Evolutionary conservation across 2,113 vertebrate species (phyloP).

Genomic region (Zosterops pallidus): DNA sequence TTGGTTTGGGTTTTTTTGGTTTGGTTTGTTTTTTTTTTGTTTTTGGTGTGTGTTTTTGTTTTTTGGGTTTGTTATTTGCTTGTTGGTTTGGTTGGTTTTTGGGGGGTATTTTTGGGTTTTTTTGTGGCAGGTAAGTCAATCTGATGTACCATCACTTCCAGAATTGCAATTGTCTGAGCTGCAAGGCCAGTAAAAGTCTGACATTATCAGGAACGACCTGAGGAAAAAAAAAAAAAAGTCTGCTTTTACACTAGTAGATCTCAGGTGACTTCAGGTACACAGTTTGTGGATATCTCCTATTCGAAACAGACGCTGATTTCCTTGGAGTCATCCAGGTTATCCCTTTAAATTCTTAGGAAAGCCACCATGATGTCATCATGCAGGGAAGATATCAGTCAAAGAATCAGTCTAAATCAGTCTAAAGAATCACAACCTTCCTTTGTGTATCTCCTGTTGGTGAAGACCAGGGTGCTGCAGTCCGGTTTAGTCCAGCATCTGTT

Average conservation of each 20-base stretch:
- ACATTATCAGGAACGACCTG: background rate
- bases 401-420: background rate
- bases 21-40: no score
- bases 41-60: background rate
- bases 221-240: background rate
- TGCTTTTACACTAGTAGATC: background rate
- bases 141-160: background rate
- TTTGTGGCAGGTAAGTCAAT: background rate
- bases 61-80: background rate
- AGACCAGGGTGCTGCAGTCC: background rate
- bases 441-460: background rate
- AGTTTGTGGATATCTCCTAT: background rate
- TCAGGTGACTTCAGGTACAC: background rate
- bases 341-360: background rate
- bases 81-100: background rate
- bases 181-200: background rate
- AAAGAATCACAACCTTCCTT: background rate
- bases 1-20: no score
- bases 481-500: background rate
- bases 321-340: background rate
- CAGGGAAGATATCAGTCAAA: background rate
- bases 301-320: background rate
- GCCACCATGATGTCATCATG: background rate
- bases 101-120: background rate
- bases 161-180: background rate